Evolutionary conservation across 2,888 invertebrate genomes (phyloP).

Genomic region (Campaea margaritaria): DNA sequence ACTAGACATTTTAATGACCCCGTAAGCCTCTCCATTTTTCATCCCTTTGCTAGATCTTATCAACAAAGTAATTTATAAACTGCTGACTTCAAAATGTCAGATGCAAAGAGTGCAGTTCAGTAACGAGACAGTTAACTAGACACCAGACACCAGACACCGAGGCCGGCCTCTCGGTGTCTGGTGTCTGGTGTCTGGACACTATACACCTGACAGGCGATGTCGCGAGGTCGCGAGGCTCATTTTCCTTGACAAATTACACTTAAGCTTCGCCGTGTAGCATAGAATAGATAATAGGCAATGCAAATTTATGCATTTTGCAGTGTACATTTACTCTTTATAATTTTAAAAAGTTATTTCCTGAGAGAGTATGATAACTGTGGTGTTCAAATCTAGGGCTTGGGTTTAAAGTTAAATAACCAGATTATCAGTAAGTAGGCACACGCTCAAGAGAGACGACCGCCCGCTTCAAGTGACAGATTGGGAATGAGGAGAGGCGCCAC

Average conservation of each 20-base stretch:
- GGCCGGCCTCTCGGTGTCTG: not conserved
- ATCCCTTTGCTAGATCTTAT: not conserved
- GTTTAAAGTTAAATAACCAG: too few species aligned
- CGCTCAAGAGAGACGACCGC: too few species aligned
- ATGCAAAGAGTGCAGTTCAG: slow-evolving; percentile 25
- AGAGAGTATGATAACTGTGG: too few species aligned
- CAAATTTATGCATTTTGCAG: too few species aligned
- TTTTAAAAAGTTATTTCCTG: too few species aligned
- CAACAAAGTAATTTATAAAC: slow-evolving; percentile 22
- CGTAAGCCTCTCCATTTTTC: not conserved
- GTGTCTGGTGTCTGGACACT: slow-evolving; percentile 5
- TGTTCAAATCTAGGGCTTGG: too few species aligned
- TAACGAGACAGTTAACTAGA: slow-evolving; percentile 32
- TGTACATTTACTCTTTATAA: too few species aligned
- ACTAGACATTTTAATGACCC: too few species aligned
- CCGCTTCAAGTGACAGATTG: too few species aligned
- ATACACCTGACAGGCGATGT: slow-evolving; percentile 9
- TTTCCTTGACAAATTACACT: slow-evolving; percentile 40
- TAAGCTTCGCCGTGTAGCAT: not conserved
- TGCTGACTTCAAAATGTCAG: slow-evolving; percentile 24
- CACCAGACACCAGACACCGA: slow-evolving; percentile 6
- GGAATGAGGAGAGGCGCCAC: too few species aligned
- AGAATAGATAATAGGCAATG: not conserved
- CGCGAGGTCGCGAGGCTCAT: slow-evolving; percentile 19
- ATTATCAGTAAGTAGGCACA: too few species aligned